Conservation (phyloP, 1,140 invertebrate genomes). For the Heliconius hewitsoni region DNA sequence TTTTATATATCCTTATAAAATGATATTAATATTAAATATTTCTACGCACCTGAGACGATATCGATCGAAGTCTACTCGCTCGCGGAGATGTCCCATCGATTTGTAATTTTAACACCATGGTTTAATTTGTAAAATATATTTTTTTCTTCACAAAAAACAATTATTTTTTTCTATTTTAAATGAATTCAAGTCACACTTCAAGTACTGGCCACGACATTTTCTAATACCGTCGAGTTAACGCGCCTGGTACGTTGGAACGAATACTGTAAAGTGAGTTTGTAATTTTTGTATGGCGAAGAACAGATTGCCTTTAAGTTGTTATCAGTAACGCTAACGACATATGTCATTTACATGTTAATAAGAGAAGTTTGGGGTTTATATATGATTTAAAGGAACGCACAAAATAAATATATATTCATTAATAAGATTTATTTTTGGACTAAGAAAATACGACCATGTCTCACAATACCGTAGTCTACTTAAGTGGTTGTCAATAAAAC, state of each 20-base stretch:
- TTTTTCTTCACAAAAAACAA: background rate
- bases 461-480: too few species aligned
- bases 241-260: background rate
- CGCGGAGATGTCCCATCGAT: slow-evolving; percentile 39
- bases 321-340: slow-evolving; percentile 2
- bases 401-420: background rate
- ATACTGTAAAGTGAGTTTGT: slow-evolving; percentile 1
- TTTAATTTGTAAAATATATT: background rate
- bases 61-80: slow-evolving; percentile 48
- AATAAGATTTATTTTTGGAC: too few species aligned
- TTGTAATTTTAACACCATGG: slow-evolving; percentile 56
- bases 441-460: too few species aligned
- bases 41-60: slow-evolving; percentile 53
- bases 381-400: background rate
- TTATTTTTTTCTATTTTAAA: background rate
- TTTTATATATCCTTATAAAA: too few species aligned
- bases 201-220: background rate
- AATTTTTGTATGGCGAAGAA: background rate
- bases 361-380: background rate
- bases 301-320: background rate
- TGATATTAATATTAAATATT: background rate
- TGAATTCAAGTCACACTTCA: background rate
- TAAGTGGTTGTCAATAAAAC: too few species aligned
- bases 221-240: background rate
- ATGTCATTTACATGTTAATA: background rate